Evolutionary conservation across 1,140 invertebrate genomes (phyloP), one percentile per base, ranked within the genome.

Genomic region (Orchesella cincta): DNA sequence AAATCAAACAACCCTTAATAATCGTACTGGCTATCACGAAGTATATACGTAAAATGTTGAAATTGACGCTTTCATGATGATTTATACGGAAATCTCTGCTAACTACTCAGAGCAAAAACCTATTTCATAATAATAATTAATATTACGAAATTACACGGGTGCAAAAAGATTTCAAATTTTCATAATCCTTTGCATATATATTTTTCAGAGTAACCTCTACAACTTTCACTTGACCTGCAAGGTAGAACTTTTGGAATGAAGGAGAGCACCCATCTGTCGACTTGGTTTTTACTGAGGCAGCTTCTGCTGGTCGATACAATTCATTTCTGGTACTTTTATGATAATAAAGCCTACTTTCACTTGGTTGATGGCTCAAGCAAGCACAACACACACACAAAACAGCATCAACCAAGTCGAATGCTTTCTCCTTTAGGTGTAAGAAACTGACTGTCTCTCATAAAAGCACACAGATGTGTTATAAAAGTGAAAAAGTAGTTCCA

Each of bases 271-370:
- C 12, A n/a, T 57, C 5, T 67, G 29, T 67, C 33, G 26, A 31
- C 33, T 31, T 31, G 8, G 5, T 67, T 67, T 23, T 67, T 67
- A 14, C 12, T 31, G 54, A 5, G 12, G 3, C 16, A 67, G 62
- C 2, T 67, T 67, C 62, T 62, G 8, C n/a, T 67, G 62, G 62
- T 67, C 62, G 62, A 67, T 67, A 67, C 29, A 29, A 31, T 67
- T 67, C 62, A 26, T 26, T 67, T 67, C 62, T 67, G 28, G 62
- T 23, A 31, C 8, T 67, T 67, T 67, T 67, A 67, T 67, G 62
- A 29, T 67, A 67, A 67, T 67, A 26, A 67, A 67, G 29, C 62
- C 62, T 67, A 67, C 62, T 67, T 67, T 67, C 31, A 31, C 62
- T 67, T 67, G 62, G 3, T 33, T 67, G 28, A 31, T 67, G 26